phyloP scores from a whole-genome alignment of 2,113 vertebrate species.

The Cnemophilus loriae region DNA sequence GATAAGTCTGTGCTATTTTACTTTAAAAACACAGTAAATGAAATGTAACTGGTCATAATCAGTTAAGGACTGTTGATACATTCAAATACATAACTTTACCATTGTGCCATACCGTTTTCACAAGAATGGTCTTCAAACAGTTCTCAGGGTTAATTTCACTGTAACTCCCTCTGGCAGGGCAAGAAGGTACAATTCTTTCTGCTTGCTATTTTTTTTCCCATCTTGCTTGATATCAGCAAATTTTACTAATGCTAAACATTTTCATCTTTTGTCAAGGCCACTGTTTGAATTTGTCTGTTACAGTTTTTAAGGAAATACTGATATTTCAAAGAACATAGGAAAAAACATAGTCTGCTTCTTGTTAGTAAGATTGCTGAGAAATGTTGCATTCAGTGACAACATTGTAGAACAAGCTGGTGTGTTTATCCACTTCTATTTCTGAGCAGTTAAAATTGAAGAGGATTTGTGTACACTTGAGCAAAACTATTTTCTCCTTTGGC shows the following conservation, averaged over 20 bases:
- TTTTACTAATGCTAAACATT: not conserved
- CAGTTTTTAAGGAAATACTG: not conserved
- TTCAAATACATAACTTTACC: conserved; percentile 6
- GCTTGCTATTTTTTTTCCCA: not conserved
- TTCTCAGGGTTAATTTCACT: conserved; percentile 24
- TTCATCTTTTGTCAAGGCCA: not conserved
- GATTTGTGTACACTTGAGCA: not conserved
- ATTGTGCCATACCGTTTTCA: not conserved
- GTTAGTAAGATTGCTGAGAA: not conserved
- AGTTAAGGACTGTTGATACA: not conserved
- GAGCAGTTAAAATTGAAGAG: not conserved
- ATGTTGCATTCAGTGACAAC: not conserved
- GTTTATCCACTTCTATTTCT: not conserved
- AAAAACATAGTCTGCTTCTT: not conserved
- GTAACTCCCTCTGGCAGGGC: not conserved
- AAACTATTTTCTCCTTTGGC: not conserved
- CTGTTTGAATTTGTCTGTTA: not conserved
- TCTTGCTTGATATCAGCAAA: not conserved
- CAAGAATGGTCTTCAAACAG: conserved; percentile 2
- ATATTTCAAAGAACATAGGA: not conserved
- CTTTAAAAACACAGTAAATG: not conserved
- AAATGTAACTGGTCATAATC: not conserved
- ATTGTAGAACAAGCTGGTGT: not conserved
- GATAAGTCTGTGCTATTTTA: not conserved
- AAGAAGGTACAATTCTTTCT: conserved; percentile 27